Conservation (phyloP, 2,888 invertebrate species). For the Scrobipalpa atriplicella region DNA sequence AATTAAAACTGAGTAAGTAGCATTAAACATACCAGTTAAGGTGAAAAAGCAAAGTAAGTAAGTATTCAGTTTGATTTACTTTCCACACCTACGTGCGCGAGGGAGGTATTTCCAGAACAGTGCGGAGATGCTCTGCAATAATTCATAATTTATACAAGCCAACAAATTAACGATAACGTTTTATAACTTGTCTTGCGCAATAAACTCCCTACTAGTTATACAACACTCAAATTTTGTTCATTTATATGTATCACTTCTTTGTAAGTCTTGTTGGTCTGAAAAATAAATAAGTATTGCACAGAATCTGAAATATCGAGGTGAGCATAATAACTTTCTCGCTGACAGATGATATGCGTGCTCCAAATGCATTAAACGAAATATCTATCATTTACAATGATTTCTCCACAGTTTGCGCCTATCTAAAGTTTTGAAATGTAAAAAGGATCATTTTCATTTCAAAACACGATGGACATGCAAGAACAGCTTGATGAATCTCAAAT, state of each 20-base stretch:
- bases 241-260: not conserved
- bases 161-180: no score
- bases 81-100: not conserved
- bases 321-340: no score
- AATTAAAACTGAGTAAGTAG: slow-evolving; percentile 23
- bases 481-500: no score
- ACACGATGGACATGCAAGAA: no score
- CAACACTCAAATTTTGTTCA: no score
- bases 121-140: not conserved
- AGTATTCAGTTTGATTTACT: slow-evolving; percentile 12
- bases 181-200: no score
- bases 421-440: slow-evolving; percentile 29
- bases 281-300: slow-evolving; percentile 6
- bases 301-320: no score
- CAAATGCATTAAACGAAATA: not conserved
- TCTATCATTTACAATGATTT: not conserved
- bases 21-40: slow-evolving; percentile 23
- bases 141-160: not conserved
- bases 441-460: no score
- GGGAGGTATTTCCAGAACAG: not conserved
- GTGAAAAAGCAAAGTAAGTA: slow-evolving; percentile 9
- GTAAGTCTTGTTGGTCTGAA: not conserved
- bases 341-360: slow-evolving; percentile 4
- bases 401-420: slow-evolving; percentile 42
- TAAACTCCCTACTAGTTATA: no score